Percentiles rank a stretch among this genome's conserved stretches.
Conservation (phyloP, 2,797 vertebrate genomes). For the Sebastes oblongus region DNA sequence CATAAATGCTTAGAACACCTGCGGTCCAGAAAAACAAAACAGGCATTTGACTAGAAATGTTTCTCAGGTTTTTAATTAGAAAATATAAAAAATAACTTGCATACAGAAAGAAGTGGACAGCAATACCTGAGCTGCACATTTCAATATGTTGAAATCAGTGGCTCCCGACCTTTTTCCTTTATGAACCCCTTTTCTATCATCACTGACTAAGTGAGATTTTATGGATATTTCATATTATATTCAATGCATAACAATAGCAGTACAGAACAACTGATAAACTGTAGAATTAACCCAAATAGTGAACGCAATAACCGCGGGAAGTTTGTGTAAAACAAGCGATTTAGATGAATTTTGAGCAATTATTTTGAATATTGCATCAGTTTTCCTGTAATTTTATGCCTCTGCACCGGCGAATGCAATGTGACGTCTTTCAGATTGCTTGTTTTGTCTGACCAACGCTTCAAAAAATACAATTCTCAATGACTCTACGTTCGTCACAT, state of each 20-base stretch:
- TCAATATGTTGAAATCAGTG: background rate
- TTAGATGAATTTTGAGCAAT: too few relatives aligned
- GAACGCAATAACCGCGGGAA: too few relatives aligned
- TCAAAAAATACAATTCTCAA: too few relatives aligned
- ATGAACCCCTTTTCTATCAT: background rate
- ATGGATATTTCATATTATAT: background rate
- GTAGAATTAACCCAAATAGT: background rate
- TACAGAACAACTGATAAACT: background rate
- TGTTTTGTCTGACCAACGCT: too few relatives aligned
- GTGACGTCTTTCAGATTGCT: too few relatives aligned
- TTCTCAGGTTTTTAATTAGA: slow-evolving; percentile 3
- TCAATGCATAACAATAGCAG: background rate
- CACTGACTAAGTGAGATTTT: background rate
- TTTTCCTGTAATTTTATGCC: too few relatives aligned
- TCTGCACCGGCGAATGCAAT: too few relatives aligned
- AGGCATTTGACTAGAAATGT: background rate
- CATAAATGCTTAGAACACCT: background rate
- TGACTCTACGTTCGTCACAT: too few relatives aligned
- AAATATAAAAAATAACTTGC: background rate
- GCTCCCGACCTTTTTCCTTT: background rate
- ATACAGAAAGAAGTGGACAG: background rate
- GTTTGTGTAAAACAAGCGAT: too few relatives aligned
- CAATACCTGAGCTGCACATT: background rate
- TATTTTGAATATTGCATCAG: too few relatives aligned
- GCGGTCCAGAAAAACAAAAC: background rate